A percentile compares a stretch with the other conserved stretches of the same genome.
Conservation (phyloP, 2,797 vertebrate genomes). For the Muraenolepis orangiensis region DNA sequence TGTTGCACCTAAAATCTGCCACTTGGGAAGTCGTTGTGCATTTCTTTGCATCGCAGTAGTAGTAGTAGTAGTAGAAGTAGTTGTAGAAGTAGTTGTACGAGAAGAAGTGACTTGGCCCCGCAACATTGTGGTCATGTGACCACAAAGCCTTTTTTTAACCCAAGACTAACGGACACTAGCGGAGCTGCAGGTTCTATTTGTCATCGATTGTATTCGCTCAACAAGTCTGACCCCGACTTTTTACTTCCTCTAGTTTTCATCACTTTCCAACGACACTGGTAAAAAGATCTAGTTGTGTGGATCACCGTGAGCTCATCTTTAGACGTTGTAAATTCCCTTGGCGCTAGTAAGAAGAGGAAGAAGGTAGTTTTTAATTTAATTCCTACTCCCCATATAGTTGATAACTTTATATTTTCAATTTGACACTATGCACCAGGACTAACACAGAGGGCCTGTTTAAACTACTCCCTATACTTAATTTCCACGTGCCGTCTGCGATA, state of each 20-base stretch:
- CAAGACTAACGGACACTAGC: background rate
- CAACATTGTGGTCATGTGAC: background rate
- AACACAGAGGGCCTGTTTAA: background rate
- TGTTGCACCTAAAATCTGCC: background rate
- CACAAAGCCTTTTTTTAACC: background rate
- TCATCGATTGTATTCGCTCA: background rate
- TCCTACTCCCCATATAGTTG: background rate
- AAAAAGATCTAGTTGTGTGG: background rate
- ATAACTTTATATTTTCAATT: background rate
- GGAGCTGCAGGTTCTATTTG: background rate
- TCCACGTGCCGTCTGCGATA: background rate
- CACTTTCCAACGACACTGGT: background rate
- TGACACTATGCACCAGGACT: conserved; percentile 1
- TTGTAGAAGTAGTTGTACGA: too few relatives aligned
- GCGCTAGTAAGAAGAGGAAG: background rate
- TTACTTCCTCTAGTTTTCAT: background rate
- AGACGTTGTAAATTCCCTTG: background rate
- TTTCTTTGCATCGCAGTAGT: background rate
- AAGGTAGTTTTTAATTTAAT: background rate
- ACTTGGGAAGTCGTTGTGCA: background rate
- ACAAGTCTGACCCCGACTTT: background rate
- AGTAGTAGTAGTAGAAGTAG: background rate
- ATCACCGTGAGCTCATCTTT: background rate
- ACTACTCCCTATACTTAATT: background rate
- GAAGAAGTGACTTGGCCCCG: too few relatives aligned